A percentile compares a stretch with the other conserved stretches of the same genome.
phyloP scores from a whole-genome alignment of 2,797 vertebrate genomes.

The Hyperoplus lanceolatus region DNA sequence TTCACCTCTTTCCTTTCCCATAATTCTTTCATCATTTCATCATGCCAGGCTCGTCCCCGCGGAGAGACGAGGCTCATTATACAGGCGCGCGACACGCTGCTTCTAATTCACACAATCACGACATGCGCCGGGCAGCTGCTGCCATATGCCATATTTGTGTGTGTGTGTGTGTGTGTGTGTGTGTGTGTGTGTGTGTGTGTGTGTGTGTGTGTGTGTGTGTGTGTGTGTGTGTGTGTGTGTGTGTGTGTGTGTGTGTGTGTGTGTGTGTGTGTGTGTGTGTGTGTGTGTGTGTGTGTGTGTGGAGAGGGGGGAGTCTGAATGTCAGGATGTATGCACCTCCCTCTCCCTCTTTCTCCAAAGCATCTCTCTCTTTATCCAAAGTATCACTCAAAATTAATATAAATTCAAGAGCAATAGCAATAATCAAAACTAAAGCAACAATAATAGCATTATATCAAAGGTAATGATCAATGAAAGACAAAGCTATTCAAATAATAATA shows the following conservation, averaged over 20 bases:
- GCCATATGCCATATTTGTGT: slow-evolving; percentile 65
- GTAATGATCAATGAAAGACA: too few relatives aligned
- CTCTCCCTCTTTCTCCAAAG: neutral
- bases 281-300: neutral
- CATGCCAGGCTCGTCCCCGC: slow-evolving; percentile 50
- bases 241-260: slow-evolving; percentile 2
- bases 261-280: slow-evolving; percentile 18
- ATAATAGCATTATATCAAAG: too few relatives aligned
- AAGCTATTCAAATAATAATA: too few relatives aligned
- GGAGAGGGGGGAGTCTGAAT: slow-evolving; percentile 46
- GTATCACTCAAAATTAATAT: too few relatives aligned
- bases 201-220: neutral
- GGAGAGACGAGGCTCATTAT: slow-evolving; percentile 72
- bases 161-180: slow-evolving; percentile 31
- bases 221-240: neutral
- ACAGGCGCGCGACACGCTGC: slow-evolving; percentile 45
- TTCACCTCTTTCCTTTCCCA: slow-evolving; percentile 38
- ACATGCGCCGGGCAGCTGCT: slow-evolving; percentile 69
- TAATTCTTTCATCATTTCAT: slow-evolving; percentile 63
- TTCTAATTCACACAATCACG: slow-evolving; percentile 65
- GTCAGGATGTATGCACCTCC: slow-evolving; percentile 21
- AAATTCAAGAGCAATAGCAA: too few relatives aligned
- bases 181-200: slow-evolving; percentile 29
- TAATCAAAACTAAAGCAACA: too few relatives aligned
- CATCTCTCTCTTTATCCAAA: neutral